Evolutionary conservation across 2,113 vertebrate species (phyloP).

Genomic region (Sinocyclocheilus anophthalmus): DNA sequence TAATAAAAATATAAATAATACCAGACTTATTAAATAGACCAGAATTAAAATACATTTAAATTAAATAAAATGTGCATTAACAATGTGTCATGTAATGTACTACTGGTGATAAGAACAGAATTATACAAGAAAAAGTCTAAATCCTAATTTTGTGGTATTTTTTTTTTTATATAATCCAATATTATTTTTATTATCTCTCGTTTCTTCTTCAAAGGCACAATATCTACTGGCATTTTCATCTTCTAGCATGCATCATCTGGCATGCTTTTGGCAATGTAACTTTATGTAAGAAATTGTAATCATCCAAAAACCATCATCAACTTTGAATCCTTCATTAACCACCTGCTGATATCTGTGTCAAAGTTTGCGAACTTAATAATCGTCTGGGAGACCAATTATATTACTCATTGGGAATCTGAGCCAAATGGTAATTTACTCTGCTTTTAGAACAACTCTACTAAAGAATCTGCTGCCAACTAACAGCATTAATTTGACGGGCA

Average conservation of each 20-base stretch:
- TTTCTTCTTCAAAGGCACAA: neutral
- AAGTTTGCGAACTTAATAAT: conserved; percentile 34
- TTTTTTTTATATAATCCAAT: neutral
- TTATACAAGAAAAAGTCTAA: neutral
- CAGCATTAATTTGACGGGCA: conserved; percentile 10
- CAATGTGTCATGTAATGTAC: neutral
- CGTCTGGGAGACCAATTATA: conserved; percentile 23
- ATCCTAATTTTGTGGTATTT: neutral
- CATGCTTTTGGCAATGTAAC: neutral
- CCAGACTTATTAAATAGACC: neutral
- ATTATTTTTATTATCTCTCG: neutral
- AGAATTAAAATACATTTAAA: neutral
- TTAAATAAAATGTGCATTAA: neutral
- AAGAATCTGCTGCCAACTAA: conserved; percentile 11
- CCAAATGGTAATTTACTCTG: neutral
- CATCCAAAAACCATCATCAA: conserved; percentile 10
- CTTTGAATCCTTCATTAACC: neutral
- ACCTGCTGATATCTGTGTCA: neutral
- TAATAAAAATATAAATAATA: neutral
- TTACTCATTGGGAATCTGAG: conserved; percentile 5
- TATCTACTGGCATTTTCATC: neutral
- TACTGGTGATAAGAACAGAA: neutral
- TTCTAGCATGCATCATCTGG: neutral
- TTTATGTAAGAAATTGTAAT: neutral
- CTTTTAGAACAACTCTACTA: conserved; percentile 11